phyloP scores from a whole-genome alignment of 2,797 vertebrate species.

The Pelochelys cantorii region DNA sequence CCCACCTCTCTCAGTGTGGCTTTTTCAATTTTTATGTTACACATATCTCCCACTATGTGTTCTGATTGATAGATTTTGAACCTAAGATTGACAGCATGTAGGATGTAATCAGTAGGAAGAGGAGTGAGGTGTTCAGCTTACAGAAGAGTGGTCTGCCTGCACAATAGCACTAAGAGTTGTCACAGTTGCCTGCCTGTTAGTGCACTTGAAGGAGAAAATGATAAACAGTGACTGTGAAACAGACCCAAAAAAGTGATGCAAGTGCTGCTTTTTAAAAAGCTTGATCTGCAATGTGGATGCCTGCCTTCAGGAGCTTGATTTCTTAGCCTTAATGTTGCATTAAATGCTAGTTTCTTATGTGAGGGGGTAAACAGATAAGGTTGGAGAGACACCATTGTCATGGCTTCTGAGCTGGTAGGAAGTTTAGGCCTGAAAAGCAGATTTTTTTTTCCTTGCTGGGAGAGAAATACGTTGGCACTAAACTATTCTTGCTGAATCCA shows the following conservation, averaged over 20 bases:
- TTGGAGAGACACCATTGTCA: neutral
- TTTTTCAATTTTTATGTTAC: slow-evolving; percentile 17
- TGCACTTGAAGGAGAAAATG: slow-evolving; percentile 56
- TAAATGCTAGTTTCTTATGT: neutral
- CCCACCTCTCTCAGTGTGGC: slow-evolving; percentile 24
- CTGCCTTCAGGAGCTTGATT: neutral
- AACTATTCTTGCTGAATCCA: neutral
- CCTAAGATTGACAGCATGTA: slow-evolving; percentile 71
- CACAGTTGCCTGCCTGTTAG: slow-evolving; percentile 64
- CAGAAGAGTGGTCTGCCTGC: slow-evolving; percentile 57
- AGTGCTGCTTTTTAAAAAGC: slow-evolving; percentile 61
- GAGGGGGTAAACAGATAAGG: neutral
- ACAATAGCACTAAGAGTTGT: slow-evolving; percentile 59
- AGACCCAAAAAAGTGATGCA: slow-evolving; percentile 48
- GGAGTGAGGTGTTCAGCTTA: slow-evolving; percentile 52
- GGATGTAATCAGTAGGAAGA: slow-evolving; percentile 73
- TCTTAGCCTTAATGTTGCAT: neutral
- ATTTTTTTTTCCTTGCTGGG: neutral
- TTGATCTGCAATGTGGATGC: slow-evolving; percentile 52
- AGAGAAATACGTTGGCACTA: neutral
- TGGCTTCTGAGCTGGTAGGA: neutral
- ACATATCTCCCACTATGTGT: slow-evolving; percentile 51
- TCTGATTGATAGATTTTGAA: slow-evolving; percentile 64
- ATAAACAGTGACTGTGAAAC: slow-evolving; percentile 62
- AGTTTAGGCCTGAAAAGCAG: neutral